Conservation (phyloP, 1,140 invertebrate genomes). For the Heliconius eleuchia region DNA sequence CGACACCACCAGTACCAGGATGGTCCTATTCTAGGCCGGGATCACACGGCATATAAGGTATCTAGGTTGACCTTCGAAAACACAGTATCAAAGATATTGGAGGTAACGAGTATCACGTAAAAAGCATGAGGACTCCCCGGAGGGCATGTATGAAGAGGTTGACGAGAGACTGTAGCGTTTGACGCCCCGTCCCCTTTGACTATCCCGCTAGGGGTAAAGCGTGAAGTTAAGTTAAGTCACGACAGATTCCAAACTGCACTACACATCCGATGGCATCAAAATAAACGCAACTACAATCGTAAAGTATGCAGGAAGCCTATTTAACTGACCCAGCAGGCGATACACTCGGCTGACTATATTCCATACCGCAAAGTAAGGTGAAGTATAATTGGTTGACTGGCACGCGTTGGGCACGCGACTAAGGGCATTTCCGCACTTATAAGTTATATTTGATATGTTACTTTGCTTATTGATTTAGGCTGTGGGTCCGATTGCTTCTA, state of each 20-base stretch:
- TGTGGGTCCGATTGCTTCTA: not conserved
- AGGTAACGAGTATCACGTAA: too few species aligned
- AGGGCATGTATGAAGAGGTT: too few species aligned
- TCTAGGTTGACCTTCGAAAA: too few species aligned
- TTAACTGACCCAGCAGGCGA: conserved; percentile 64
- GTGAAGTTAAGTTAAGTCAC: too few species aligned
- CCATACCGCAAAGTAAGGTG: conserved; percentile 66
- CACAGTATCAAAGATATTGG: too few species aligned
- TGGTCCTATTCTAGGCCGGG: too few species aligned
- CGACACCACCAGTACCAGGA: too few species aligned
- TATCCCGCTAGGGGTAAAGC: too few species aligned
- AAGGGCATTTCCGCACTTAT: conserved; percentile 20
- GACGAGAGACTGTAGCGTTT: too few species aligned
- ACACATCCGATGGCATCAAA: not conserved
- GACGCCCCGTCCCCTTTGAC: too few species aligned
- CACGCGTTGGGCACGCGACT: conserved; percentile 70
- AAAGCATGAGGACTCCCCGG: too few species aligned
- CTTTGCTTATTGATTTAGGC: not conserved
- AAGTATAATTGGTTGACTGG: conserved; percentile 63
- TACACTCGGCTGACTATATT: conserved; percentile 63
- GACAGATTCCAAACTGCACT: not conserved
- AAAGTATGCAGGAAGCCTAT: not conserved
- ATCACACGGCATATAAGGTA: too few species aligned
- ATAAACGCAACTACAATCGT: not conserved
- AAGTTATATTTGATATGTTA: not conserved